Evolutionary conservation across 2,113 vertebrate genomes (phyloP), one percentile per base, ranked within the genome.

Genomic region (Protobothrops flavoviridis): DNA sequence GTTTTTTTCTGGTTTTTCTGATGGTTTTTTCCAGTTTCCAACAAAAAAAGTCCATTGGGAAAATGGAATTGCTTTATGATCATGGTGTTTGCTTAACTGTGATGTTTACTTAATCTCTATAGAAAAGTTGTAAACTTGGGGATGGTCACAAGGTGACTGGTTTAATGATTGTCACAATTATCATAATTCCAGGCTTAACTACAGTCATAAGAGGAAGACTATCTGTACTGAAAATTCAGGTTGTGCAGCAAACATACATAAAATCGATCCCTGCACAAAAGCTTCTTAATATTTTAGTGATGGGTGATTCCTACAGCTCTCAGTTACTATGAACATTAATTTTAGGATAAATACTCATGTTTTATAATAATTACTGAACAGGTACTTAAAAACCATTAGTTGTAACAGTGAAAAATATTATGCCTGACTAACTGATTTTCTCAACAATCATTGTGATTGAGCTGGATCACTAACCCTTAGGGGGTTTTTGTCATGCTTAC

Each of bases 171-270:
- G 64, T 12, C 29, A n/a, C 64, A 69, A 69, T 33, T 69, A 69
- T n/a, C 64, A 69, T 69, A 69, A 69, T 33, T 33, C 64, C 29
- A 69, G 64, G 5, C 64, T n/a, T 69, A 33, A n/a, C n/a, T 33
- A 69, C 29, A 69, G 1, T 69, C 29, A 26, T 11, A 61, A 61
- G 9, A 26, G 59, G 59, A 69, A 10, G 61, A n/a, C 61, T 69
- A 13, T 12, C 11, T 33, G 13, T 69, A n/a, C 10, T 94, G 87
- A 93, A 95, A 96, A 87, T 85, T 5, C 0, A 45, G 95, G 2
- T 90, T 96, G 43, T 90, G 1, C 13, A 85, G n/a, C 92, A 87
- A 90, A 85, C 45, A 87, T 13, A 4, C 91, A 9, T 53, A 0
- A 55, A 93, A 0, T 93, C 74, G 88, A 87, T 56, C 52, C 52